Evolutionary conservation across 2,888 invertebrate species (phyloP), one percentile per base, ranked within the genome.

Genomic region (Heliconius cydno): DNA sequence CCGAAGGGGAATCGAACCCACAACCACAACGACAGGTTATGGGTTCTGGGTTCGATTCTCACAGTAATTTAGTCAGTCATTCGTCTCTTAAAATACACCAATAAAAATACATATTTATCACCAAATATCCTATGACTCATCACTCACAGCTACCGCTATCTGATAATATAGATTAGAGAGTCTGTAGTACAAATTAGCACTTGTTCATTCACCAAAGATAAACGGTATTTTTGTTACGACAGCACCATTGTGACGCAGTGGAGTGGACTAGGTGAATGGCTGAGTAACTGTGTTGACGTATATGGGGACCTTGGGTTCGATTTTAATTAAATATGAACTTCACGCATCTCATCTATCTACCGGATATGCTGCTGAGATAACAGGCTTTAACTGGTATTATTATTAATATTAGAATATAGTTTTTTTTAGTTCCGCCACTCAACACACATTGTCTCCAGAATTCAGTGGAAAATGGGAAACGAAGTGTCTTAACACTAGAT

Each of bases 141-240:
- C 28, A 57, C 15, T 57, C 63, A 79, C 72, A 72, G 22, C 3
- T 7, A 67, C 80, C 67, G 80, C 22, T 78, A 80, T 80, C 73
- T 76, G 78, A 80, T 80, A 79, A 79, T 30, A 30, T 30, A 46
- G 60, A 63, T 71, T 71, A 70, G 70, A 41, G 25, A 70, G 70
- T 70, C 70, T 70, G 70, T 46, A 70, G 41, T 70, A 70, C 41
- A 70, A 70, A 70, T 70, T 70, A 70, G 70, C 70, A 41, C 38
- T 70, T 28, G 70, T 70, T 70, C 70, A 70, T 70, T 70, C 41
- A 70, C 7, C 2, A 38, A 7, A 70, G 41, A 41, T 41, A 70
- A 70, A 70, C 41, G 25, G 70, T 70, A 70, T 9, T 25, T 70
- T 19, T 46, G 22, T 2, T 70, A 15, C 7, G 41, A 70, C 25